Conservation (phyloP, 2,888 invertebrate species). For the Catocala fraxini region DNA sequence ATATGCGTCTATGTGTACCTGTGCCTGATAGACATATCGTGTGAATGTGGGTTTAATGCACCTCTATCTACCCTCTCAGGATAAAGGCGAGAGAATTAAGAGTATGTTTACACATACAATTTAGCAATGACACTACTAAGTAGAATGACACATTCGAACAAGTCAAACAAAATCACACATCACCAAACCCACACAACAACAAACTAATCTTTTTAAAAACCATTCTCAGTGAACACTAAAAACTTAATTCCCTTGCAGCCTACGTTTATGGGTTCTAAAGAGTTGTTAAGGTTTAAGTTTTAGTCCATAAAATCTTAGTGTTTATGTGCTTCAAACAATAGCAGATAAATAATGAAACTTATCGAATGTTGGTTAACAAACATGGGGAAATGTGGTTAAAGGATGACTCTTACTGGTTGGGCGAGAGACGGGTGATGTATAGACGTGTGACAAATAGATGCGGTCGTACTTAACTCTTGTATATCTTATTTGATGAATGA, state of each 20-base stretch:
- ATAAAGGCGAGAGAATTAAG: no score
- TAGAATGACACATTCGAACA: background rate
- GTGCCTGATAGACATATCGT: no score
- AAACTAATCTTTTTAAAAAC: slow-evolving; percentile 13
- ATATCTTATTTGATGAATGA: no score
- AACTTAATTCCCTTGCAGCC: slow-evolving; percentile 70
- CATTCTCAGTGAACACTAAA: slow-evolving; percentile 49
- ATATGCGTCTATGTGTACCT: no score
- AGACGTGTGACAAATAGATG: no score
- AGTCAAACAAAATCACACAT: slow-evolving; percentile 10
- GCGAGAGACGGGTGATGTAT: background rate
- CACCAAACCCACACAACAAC: slow-evolving; percentile 15
- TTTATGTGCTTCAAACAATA: slow-evolving; percentile 77
- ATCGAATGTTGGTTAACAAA: slow-evolving; percentile 58
- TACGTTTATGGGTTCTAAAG: slow-evolving; percentile 71
- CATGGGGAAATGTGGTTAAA: slow-evolving; percentile 30
- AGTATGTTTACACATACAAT: no score
- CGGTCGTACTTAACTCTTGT: no score
- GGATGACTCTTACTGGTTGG: slow-evolving; percentile 9
- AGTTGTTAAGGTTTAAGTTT: slow-evolving; percentile 67
- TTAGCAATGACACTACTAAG: no score
- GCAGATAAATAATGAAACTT: slow-evolving; percentile 82
- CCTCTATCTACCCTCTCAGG: no score
- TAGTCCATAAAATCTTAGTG: slow-evolving; percentile 69
- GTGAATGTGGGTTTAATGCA: no score